These are phyloP conservation scores for Seriola quinqueradiata DNA, from an alignment of 2,113 vertebrate species.

Conservation along the genomic window DNA sequence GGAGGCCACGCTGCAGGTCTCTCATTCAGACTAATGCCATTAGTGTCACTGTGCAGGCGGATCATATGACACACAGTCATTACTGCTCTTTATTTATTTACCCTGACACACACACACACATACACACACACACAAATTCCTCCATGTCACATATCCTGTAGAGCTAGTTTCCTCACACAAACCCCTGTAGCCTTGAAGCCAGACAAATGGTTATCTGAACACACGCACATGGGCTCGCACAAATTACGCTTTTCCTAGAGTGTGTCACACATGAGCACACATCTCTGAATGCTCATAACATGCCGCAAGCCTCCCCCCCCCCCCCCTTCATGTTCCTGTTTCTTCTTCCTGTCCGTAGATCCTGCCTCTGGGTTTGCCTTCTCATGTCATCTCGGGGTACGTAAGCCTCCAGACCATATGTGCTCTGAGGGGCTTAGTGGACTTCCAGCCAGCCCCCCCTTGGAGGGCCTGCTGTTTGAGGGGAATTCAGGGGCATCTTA, in stretches of 20 bases:
- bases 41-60: constrained; percentile 55
- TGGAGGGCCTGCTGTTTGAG: constrained; percentile 50
- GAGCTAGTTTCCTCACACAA: constrained; percentile 27
- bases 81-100: constrained; percentile 69
- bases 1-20: constrained; percentile 38
- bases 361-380: constrained; percentile 54
- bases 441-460: constrained; percentile 52
- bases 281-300: constrained; percentile 34
- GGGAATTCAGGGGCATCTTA: constrained; percentile 27
- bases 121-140: constrained; percentile 26
- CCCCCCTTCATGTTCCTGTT: constrained; percentile 10
- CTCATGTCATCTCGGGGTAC: constrained; percentile 46
- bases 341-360: constrained; percentile 34
- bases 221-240: neutral
- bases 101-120: constrained; percentile 40
- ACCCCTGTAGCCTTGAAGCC: constrained; percentile 1
- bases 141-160: constrained; percentile 23
- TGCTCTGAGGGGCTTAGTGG: constrained; percentile 71
- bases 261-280: constrained; percentile 16
- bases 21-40: constrained; percentile 58
- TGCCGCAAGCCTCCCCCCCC: neutral
- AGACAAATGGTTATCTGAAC: neutral
- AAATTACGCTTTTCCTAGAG: constrained; percentile 5
- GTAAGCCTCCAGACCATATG: constrained; percentile 80
- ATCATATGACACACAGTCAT: constrained; percentile 67